These are phyloP conservation scores for Oreochromis grahami DNA, from an alignment of 2,797 vertebrate genomes.

Conservation along the genomic window DNA sequence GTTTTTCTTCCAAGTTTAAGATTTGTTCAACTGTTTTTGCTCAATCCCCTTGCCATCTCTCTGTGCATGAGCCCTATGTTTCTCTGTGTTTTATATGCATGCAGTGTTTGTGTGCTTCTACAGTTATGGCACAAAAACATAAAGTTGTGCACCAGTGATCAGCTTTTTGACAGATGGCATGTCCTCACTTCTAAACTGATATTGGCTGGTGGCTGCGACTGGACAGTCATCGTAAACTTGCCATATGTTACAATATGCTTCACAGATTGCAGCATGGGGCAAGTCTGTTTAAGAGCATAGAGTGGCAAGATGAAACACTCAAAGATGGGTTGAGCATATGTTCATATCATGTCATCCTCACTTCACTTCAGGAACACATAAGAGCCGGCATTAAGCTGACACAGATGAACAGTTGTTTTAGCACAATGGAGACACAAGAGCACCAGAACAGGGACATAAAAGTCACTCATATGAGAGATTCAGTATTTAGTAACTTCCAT, in stretches of 20 bases:
- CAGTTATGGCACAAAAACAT: constrained; percentile 26
- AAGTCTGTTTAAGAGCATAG: constrained; percentile 53
- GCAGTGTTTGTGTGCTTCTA: background rate
- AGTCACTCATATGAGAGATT: background rate
- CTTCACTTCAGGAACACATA: constrained; percentile 22
- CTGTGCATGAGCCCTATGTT: background rate
- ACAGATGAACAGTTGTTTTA: background rate
- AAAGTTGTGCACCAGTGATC: constrained; percentile 29
- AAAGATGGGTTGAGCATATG: constrained; percentile 55
- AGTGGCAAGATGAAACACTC: constrained; percentile 46
- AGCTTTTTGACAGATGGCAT: constrained; percentile 66
- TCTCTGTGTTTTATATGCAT: background rate
- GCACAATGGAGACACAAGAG: background rate
- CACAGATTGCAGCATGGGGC: constrained; percentile 56
- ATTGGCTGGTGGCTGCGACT: constrained; percentile 57
- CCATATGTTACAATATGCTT: constrained; percentile 71
- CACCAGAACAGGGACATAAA: background rate
- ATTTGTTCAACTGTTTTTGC: background rate
- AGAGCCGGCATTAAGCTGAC: background rate
- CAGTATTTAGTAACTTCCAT: background rate
- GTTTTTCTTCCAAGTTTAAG: constrained; percentile 2
- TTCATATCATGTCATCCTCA: constrained; percentile 31
- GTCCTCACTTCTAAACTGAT: constrained; percentile 63
- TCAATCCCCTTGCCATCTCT: background rate
- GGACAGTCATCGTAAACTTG: constrained; percentile 63